Percentiles rank a stretch among this genome's conserved stretches.
These are phyloP conservation scores for Penaeus japonicus DNA, from an alignment of 1,140 invertebrate genomes.

Conservation along the genomic window DNA sequence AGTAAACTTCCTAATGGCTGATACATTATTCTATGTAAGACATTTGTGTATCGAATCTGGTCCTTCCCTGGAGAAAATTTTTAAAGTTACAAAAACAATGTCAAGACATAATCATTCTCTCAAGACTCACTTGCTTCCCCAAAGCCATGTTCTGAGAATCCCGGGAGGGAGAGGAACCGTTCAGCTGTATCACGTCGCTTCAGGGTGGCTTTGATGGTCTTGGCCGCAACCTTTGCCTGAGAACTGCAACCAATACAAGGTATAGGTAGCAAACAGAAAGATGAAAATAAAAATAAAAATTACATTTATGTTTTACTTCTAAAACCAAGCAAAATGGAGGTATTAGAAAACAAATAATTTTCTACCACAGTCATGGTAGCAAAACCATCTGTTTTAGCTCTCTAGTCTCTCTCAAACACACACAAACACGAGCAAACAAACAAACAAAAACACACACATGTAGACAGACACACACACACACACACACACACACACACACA, in stretches of 20 bases:
- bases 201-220: constrained; percentile 57
- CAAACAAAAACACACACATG: not conserved
- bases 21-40: no score
- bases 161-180: constrained; percentile 44
- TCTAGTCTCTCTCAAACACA: not conserved
- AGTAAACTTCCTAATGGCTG: no score
- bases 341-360: no score
- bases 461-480: not conserved
- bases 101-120: no score
- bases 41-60: no score
- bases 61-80: not conserved
- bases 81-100: not conserved
- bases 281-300: no score
- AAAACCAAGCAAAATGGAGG: no score
- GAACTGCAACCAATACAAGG: constrained; percentile 4
- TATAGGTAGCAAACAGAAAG: not conserved
- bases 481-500: not conserved
- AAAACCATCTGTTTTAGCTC: not conserved
- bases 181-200: constrained; percentile 56
- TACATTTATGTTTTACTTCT: no score
- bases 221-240: constrained; percentile 61
- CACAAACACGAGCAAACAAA: not conserved
- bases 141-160: constrained; percentile 33
- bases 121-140: constrained; percentile 16
- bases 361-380: no score